Evolutionary conservation across 2,113 vertebrate species (phyloP).

Genomic region (Pongo pygmaeus): DNA sequence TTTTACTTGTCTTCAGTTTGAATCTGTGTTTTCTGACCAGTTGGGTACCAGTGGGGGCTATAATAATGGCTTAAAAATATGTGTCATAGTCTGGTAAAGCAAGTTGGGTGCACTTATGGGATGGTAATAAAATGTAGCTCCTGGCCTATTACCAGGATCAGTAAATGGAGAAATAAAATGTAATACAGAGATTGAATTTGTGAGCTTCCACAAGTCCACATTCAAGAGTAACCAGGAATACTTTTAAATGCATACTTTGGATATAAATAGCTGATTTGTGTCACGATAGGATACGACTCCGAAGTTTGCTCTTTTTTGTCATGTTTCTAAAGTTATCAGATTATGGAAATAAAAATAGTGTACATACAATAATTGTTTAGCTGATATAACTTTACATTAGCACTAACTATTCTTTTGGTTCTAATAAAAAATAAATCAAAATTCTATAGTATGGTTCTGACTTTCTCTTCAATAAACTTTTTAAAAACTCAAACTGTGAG

Average conservation of each 20-base stretch:
- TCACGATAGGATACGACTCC: not conserved
- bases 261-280: not conserved
- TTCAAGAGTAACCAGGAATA: not conserved
- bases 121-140: not conserved
- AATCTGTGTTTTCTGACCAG: not conserved
- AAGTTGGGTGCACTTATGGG: not conserved
- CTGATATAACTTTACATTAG: not conserved
- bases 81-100: not conserved
- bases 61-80: not conserved
- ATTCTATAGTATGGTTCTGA: not conserved
- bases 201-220: not conserved
- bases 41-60: not conserved
- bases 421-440: not conserved
- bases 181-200: not conserved
- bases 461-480: not conserved
- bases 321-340: not conserved
- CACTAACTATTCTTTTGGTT: not conserved
- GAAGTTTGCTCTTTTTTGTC: not conserved
- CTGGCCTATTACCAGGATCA: not conserved
- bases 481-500: not conserved
- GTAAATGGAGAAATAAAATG: conserved; percentile 11
- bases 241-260: not conserved
- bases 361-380: not conserved
- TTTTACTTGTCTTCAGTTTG: not conserved
- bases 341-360: not conserved